phyloP scores from a whole-genome alignment of 2,888 invertebrate species.

The Idaea straminata region DNA sequence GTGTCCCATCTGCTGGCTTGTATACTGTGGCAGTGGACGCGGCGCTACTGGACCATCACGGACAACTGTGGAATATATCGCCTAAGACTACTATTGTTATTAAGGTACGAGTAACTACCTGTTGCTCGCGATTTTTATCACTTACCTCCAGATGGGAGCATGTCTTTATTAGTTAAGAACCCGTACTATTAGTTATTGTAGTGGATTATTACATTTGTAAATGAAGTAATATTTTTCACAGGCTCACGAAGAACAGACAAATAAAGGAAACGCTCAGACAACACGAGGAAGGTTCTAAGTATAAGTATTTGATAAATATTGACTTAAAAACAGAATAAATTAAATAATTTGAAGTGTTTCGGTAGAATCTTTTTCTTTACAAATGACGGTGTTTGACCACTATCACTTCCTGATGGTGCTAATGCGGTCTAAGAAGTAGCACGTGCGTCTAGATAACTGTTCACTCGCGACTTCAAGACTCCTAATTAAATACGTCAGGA shows the following conservation, averaged over 20 bases:
- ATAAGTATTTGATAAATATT: conserved; percentile 21
- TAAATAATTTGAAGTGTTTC: too few relatives aligned
- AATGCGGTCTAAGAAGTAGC: too few relatives aligned
- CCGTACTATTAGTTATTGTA: background rate
- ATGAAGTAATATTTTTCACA: conserved; percentile 31
- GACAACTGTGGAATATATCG: conserved; percentile 94
- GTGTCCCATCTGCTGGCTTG: conserved; percentile 76
- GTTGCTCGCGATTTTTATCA: too few relatives aligned
- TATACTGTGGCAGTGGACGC: conserved; percentile 89
- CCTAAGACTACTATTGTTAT: conserved; percentile 88
- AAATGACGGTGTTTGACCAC: too few relatives aligned
- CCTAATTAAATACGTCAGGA: too few relatives aligned
- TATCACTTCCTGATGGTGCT: too few relatives aligned
- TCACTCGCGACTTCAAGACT: too few relatives aligned
- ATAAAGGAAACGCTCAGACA: conserved; percentile 53
- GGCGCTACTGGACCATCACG: conserved; percentile 90
- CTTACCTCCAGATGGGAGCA: background rate
- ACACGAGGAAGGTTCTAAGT: conserved; percentile 52
- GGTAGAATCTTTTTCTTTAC: too few relatives aligned
- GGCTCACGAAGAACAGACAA: conserved; percentile 63
- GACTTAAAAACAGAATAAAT: too few relatives aligned
- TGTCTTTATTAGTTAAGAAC: background rate
- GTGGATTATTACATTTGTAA: background rate
- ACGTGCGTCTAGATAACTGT: too few relatives aligned
- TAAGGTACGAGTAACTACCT: too few relatives aligned